phyloP scores from a whole-genome alignment of 2,113 vertebrate genomes.

The Ceyx cyanopectus region DNA sequence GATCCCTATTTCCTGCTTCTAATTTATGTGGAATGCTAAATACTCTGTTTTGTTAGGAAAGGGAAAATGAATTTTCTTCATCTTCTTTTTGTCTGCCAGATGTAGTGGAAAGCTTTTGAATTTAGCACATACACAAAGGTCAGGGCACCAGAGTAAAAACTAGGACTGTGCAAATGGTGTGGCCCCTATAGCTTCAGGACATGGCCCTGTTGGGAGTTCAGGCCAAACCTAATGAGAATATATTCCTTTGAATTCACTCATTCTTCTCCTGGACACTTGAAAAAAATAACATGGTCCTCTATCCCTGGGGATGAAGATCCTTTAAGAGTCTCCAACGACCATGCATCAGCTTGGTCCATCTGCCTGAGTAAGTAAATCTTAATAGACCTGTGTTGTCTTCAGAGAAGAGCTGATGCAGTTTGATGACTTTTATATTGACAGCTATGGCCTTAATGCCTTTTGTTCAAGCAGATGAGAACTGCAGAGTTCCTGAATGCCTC shows the following conservation, averaged over 20 bases:
- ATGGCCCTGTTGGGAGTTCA: conserved; percentile 48
- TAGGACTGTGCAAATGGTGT: conserved; percentile 7
- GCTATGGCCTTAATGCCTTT: neutral
- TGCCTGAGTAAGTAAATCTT: conserved; percentile 24
- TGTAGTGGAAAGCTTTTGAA: conserved; percentile 54
- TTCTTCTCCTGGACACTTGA: conserved; percentile 54
- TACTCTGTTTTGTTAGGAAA: neutral
- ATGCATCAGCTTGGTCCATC: conserved; percentile 14
- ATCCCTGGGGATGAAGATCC: conserved; percentile 11
- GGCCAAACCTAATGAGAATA: conserved; percentile 14
- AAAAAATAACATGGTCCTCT: neutral
- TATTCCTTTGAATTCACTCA: conserved; percentile 54
- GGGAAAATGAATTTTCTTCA: conserved; percentile 44
- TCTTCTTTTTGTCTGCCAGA: conserved; percentile 54
- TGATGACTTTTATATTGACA: conserved; percentile 51
- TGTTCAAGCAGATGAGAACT: conserved; percentile 14
- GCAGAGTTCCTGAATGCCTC: neutral
- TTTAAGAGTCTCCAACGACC: conserved; percentile 39
- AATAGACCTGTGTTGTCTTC: conserved; percentile 29
- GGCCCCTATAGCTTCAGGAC: conserved; percentile 56
- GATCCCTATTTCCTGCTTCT: conserved; percentile 47
- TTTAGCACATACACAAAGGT: conserved; percentile 47
- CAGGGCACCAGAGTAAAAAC: conserved; percentile 29
- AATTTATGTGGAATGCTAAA: conserved; percentile 63
- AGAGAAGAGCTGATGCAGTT: conserved; percentile 9